Evolutionary conservation across 2,888 invertebrate species (phyloP), one percentile per base, ranked within the genome.

Genomic region (Linyphia triangularis): DNA sequence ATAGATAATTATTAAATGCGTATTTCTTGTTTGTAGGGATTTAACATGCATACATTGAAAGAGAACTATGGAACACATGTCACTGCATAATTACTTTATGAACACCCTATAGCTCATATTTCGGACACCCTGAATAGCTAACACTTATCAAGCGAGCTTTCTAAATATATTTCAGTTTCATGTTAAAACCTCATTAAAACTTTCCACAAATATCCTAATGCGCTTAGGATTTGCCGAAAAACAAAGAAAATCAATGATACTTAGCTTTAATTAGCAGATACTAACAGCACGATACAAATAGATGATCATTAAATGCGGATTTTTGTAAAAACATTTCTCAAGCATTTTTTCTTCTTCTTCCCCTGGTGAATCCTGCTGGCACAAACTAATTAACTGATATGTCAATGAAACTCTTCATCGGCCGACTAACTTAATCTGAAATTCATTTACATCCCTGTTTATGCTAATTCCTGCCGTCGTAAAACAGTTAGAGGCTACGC

Each of bases 371-470:
- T 24, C 77, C 77, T 13, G 63, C 77, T 77, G 77, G 7, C 26
- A 16, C 10, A 26, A 26, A 4, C 65, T 78, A 78, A 79, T 79
- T 43, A 79, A 79, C 78, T 51, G 67, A 79, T 30, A 67, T 63
- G 63, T 79, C 78, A 79, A 65, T 40, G 26, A 22, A 37, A 16
- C 40, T 2, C 24, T 43, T 37, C 43, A 72, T 72, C 22, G 19
- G 40, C 13, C 22, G 30, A 28, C 4, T n/a, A 22, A 5, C 67
- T 24, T 30, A 28, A 73, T 57, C 22, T n/a, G 28, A 28, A 13
- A 33, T 19, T 40, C 77, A 77, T 77, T 77, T 63, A 63, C 40
- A 77, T 77, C 43, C 7, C 28, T 24, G 9, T 19, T 70, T 40
- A 33, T 57, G 77, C 61, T 61, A n/a, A 77, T 77, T 61, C 24